Base-by-base conservation (phyloP, 2,888 invertebrate genomes). In the Malacosoma neustria region DNA sequence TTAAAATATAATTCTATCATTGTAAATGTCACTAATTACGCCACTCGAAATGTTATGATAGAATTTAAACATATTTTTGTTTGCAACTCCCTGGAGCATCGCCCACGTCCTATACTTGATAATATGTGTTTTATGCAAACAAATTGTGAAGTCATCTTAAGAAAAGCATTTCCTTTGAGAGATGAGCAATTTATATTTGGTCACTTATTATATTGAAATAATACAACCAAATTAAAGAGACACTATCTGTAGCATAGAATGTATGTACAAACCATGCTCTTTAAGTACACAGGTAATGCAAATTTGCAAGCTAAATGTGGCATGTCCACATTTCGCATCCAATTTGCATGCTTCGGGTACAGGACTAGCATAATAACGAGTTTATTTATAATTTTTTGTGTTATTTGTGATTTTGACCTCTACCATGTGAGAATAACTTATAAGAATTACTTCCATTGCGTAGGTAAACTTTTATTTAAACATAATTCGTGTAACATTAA, bases 281-380 rank as follows among this genome's bases (percentile, higher is more conserved):
- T 22, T 9, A 22, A 22, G 22, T 22, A 22, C 22, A 9, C 9
- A 5, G 22, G 22, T 22, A 22, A 22, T 22, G 22, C 22, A 22
- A 22, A 22, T 9, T 22, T 22, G 22, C 22, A 22, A 22, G 9
- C 22, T 22, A 22, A 22, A 22, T 22, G 22, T 22, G 22, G 22
- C 5, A 22, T 9, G 22, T 22, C 22, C 22, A 22, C 22, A 22
- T 22, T 59, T 60, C 57, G 58, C 59, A 58, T 66, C 61, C 53
- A 57, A 64, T 66, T 70, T 67, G 66, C 65, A 65, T 66, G 58
- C 54, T 54, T 46, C 49, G 46, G 46, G 46, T 37, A 53, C 59
- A 61, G 59, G 56, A 59, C 61, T 58, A 50, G 70, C 66, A 72
- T 72, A 69, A 62, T 61, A 72, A 74, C 56, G 55, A 55, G 48